Evolutionary conservation across 2,797 vertebrate species (phyloP).

Genomic region (Cottoperca gobio): DNA sequence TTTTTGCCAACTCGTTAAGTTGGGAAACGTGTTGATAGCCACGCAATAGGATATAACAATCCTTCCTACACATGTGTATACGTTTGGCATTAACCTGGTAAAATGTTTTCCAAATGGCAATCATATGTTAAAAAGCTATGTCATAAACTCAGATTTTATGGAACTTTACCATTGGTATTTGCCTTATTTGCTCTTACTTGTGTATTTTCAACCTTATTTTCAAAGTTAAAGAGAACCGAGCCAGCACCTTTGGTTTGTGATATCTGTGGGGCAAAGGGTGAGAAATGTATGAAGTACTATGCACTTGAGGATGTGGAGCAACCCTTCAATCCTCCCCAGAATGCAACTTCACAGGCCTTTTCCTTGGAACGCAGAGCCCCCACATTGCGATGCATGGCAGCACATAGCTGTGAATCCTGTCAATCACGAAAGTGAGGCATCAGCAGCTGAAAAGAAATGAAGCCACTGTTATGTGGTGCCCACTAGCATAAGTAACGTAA

Average conservation of each 20-base stretch:
- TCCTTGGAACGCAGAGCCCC: not conserved
- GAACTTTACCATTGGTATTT: not conserved
- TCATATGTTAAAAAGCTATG: not conserved
- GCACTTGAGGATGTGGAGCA: not conserved
- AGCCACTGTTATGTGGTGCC: not conserved
- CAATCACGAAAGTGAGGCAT: not conserved
- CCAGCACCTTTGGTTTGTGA: not conserved
- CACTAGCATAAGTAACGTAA: no score
- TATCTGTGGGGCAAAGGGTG: not conserved
- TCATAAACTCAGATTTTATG: not conserved
- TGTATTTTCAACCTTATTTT: not conserved
- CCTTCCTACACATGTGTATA: not conserved
- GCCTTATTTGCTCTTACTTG: not conserved
- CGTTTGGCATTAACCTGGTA: not conserved
- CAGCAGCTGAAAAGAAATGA: constrained; percentile 1
- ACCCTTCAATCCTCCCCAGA: not conserved
- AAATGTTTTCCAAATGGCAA: not conserved
- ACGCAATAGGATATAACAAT: not conserved
- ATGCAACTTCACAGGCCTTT: not conserved
- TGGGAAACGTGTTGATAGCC: not conserved
- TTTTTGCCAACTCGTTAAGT: not conserved
- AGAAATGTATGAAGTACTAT: not conserved
- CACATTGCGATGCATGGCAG: constrained; percentile 9
- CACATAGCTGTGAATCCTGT: not conserved
- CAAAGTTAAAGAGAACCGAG: not conserved